Evolutionary conservation across 2,113 vertebrate genomes (phyloP).

Genomic region (Dromiciops gliroides): DNA sequence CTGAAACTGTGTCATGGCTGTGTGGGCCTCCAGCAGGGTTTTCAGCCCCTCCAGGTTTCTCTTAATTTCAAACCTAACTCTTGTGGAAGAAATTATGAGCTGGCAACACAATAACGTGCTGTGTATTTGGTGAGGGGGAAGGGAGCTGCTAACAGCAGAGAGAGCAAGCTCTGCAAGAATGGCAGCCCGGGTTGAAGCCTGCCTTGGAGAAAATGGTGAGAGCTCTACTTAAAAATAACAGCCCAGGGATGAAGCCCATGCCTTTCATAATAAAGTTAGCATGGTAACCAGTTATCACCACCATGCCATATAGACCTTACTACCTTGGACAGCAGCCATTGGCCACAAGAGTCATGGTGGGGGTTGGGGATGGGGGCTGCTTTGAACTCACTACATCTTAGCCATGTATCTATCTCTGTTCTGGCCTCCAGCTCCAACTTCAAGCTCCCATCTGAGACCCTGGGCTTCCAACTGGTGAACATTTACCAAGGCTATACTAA

Average conservation of each 20-base stretch:
- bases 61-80: neutral
- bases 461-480: neutral
- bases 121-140: neutral
- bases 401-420: neutral
- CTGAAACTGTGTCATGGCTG: constrained; percentile 1
- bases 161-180: neutral
- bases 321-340: neutral
- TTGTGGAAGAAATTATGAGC: neutral
- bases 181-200: neutral
- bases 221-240: neutral
- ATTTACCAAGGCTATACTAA: neutral
- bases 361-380: neutral
- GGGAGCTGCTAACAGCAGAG: neutral
- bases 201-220: neutral
- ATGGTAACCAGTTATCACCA: neutral
- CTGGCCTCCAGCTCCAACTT: neutral
- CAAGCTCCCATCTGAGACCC: neutral
- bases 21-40: neutral
- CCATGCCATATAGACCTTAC: neutral
- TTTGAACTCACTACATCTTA: neutral
- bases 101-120: neutral
- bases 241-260: neutral
- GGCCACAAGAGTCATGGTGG: neutral
- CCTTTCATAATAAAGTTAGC: neutral
- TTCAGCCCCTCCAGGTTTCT: neutral